A percentile compares a stretch with the other conserved stretches of the same genome.
Evolutionary conservation across 2,888 invertebrate species (phyloP).

Genomic region (Carcina quercana): DNA sequence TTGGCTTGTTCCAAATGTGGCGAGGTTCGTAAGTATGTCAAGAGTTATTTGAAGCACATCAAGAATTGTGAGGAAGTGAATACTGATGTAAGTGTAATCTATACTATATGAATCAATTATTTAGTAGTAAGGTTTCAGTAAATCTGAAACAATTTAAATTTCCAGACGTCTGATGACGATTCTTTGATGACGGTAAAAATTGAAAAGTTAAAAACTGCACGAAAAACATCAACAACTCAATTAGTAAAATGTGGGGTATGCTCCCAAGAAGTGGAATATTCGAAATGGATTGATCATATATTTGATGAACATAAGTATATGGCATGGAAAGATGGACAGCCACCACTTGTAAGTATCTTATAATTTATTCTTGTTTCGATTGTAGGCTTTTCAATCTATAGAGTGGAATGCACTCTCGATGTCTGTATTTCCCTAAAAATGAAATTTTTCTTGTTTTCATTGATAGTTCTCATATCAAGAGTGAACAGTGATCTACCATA

Average conservation of each 20-base stretch:
- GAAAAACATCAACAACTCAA: neutral
- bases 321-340: slow-evolving; percentile 17
- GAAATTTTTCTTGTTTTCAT: too few species aligned
- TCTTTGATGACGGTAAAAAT: neutral
- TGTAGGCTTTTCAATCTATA: too few species aligned
- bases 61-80: slow-evolving; percentile 8
- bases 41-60: slow-evolving; percentile 23
- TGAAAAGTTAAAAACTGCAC: neutral
- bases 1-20: slow-evolving; percentile 33
- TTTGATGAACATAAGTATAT: slow-evolving; percentile 20
- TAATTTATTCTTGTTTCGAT: neutral
- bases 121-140: too few species aligned
- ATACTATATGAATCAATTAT: too few species aligned
- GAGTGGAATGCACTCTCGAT: too few species aligned
- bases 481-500: too few species aligned
- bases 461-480: too few species aligned
- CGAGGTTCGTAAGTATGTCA: slow-evolving; percentile 22
- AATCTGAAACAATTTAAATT: too few species aligned
- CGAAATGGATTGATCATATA: slow-evolving; percentile 20
- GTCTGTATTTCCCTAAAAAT: too few species aligned
- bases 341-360: slow-evolving; percentile 14
- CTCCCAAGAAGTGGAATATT: slow-evolving; percentile 7
- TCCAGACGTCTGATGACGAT: too few species aligned
- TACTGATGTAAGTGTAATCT: too few species aligned
- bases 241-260: slow-evolving; percentile 21